phyloP scores from a whole-genome alignment of 2,888 invertebrate species.

The Drosophila pegasa region DNA sequence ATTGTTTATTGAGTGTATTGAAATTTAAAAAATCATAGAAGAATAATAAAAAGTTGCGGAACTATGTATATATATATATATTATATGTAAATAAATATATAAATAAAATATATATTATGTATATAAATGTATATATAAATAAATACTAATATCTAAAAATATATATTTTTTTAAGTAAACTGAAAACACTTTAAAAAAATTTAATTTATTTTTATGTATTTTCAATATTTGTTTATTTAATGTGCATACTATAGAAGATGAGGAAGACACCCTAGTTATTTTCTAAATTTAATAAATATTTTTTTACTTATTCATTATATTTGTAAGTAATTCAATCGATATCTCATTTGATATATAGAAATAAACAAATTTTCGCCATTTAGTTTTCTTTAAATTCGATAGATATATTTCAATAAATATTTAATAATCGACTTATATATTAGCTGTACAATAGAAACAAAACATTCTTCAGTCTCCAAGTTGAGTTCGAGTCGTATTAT shows the following conservation, averaged over 20 bases:
- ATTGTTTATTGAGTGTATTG: neutral
- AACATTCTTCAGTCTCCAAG: conserved; percentile 53
- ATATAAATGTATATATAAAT: neutral
- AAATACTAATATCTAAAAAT: neutral
- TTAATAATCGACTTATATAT: conserved; percentile 22
- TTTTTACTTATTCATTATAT: neutral
- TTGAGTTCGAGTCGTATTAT: conserved; percentile 27
- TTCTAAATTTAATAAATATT: neutral
- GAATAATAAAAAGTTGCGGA: neutral
- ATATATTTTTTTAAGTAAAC: too few species aligned
- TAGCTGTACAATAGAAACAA: conserved; percentile 35
- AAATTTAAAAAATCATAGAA: neutral
- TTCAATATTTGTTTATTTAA: neutral
- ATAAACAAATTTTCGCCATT: neutral
- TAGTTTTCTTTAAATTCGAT: conserved; percentile 14
- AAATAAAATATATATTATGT: too few species aligned
- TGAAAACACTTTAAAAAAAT: neutral
- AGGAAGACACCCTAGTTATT: too few species aligned
- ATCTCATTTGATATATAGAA: neutral
- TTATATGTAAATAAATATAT: too few species aligned
- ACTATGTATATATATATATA: too few species aligned
- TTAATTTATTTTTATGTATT: neutral
- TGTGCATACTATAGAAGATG: neutral
- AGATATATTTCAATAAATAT: conserved; percentile 46
- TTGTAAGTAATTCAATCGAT: neutral